Evolutionary conservation across 2,888 invertebrate species (phyloP).

Genomic region (Prenolepis imparis): DNA sequence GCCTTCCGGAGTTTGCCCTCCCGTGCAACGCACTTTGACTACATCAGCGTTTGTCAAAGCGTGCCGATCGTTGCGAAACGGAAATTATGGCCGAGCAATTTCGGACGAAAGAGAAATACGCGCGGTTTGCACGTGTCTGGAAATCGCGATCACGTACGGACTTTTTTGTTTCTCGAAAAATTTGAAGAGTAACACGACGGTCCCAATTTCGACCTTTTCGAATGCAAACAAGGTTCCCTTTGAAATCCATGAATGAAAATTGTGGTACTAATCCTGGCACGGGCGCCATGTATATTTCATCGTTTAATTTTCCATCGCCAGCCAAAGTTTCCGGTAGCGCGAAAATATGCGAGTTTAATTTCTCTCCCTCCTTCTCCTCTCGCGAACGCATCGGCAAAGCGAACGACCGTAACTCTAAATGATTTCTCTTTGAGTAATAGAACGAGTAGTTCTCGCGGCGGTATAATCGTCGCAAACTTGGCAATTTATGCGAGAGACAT

Average conservation of each 20-base stretch:
- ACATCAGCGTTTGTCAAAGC: slow-evolving; percentile 46
- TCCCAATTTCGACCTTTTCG: not conserved
- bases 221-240: not conserved
- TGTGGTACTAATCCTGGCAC: not conserved
- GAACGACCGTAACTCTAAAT: slow-evolving; percentile 17
- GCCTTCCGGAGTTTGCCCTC: not conserved
- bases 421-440: slow-evolving; percentile 25
- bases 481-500: slow-evolving; percentile 8
- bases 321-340: not conserved
- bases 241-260: slow-evolving; percentile 22
- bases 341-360: slow-evolving; percentile 40
- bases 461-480: slow-evolving; percentile 25
- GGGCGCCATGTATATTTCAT: slow-evolving; percentile 39
- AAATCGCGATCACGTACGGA: not conserved
- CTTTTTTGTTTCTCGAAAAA: not conserved
- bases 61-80: slow-evolving; percentile 31
- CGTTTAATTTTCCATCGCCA: slow-evolving; percentile 14
- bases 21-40: slow-evolving; percentile 15
- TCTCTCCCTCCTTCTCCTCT: not conserved
- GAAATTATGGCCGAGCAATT: slow-evolving; percentile 30
- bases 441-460: not conserved
- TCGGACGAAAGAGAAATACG: not conserved
- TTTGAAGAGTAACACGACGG: not conserved
- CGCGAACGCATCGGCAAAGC: slow-evolving; percentile 2
- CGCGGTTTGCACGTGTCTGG: not conserved